These are phyloP conservation scores for Aphis gossypii DNA, from an alignment of 1,140 invertebrate species.

Conservation along the genomic window DNA sequence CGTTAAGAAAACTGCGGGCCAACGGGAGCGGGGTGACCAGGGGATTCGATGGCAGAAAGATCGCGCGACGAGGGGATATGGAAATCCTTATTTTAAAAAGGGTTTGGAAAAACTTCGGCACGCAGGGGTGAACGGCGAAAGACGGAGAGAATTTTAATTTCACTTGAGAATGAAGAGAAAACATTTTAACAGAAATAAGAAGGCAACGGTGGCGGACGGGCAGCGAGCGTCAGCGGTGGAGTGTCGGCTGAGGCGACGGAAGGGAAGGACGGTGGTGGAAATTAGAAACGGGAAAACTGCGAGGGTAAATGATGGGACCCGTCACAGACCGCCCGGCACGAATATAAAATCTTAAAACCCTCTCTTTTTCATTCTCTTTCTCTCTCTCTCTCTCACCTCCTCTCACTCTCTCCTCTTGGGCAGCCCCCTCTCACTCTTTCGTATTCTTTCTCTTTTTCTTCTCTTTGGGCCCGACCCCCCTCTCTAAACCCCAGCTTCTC, in stretches of 20 bases:
- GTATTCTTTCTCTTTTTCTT: slow-evolving; percentile 33
- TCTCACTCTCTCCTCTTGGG: neutral
- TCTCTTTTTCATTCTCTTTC: slow-evolving; percentile 3
- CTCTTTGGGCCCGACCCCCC: neutral
- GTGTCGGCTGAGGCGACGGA: neutral
- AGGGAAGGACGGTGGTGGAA: slow-evolving; percentile 59
- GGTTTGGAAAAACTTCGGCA: slow-evolving; percentile 60
- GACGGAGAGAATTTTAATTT: slow-evolving; percentile 62
- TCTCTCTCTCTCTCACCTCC: neutral
- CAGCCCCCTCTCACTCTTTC: neutral
- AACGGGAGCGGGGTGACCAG: neutral
- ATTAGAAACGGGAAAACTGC: slow-evolving; percentile 61
- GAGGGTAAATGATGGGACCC: slow-evolving; percentile 59
- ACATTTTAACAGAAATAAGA: slow-evolving; percentile 63
- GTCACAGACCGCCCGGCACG: slow-evolving; percentile 58
- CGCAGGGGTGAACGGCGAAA: slow-evolving; percentile 52
- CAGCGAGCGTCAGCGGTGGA: neutral
- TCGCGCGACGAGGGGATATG: slow-evolving; percentile 48
- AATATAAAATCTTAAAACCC: slow-evolving; percentile 58
- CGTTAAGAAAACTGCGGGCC: slow-evolving; percentile 57
- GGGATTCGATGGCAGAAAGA: neutral
- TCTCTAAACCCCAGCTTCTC: neutral
- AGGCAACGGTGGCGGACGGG: slow-evolving; percentile 46
- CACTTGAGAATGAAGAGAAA: slow-evolving; percentile 62
- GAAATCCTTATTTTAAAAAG: slow-evolving; percentile 61